phyloP scores from a whole-genome alignment of 1,140 invertebrate species.

The Pogonus chalceus region DNA sequence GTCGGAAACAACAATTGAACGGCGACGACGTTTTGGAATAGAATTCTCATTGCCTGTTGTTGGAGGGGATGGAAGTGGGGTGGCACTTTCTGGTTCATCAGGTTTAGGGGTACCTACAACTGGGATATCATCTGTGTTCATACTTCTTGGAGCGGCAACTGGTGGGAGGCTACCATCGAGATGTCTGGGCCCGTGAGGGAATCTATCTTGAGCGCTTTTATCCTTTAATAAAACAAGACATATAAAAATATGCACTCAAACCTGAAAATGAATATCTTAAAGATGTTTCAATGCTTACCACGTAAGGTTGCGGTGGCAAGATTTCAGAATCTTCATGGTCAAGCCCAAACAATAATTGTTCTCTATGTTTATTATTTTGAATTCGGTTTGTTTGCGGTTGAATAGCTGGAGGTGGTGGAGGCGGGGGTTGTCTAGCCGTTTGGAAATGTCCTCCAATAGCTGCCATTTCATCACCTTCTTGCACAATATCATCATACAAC shows the following conservation, averaged over 20 bases:
- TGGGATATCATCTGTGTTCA: slow-evolving; percentile 33
- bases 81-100: slow-evolving; percentile 22
- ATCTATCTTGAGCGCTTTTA: slow-evolving; percentile 46
- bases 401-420: background rate
- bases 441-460: slow-evolving; percentile 1
- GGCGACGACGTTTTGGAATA: slow-evolving; percentile 41
- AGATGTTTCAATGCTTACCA: slow-evolving; percentile 16
- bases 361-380: background rate
- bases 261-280: background rate
- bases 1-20: slow-evolving; percentile 59
- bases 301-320: slow-evolving; percentile 20
- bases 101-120: slow-evolving; percentile 20
- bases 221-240: slow-evolving; percentile 24
- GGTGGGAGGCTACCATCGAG: slow-evolving; percentile 45
- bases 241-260: background rate
- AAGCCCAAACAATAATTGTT: background rate
- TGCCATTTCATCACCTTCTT: slow-evolving; percentile 42
- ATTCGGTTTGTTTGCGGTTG: background rate
- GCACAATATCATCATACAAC: slow-evolving; percentile 52
- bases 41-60: slow-evolving; percentile 4
- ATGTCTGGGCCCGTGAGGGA: slow-evolving; percentile 67
- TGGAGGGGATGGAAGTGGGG: background rate
- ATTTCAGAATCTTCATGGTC: background rate
- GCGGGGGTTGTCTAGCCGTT: background rate
- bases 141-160: slow-evolving; percentile 44